Base-by-base conservation (phyloP, 1,140 invertebrate genomes). In the Leptinotarsa texana region DNA sequence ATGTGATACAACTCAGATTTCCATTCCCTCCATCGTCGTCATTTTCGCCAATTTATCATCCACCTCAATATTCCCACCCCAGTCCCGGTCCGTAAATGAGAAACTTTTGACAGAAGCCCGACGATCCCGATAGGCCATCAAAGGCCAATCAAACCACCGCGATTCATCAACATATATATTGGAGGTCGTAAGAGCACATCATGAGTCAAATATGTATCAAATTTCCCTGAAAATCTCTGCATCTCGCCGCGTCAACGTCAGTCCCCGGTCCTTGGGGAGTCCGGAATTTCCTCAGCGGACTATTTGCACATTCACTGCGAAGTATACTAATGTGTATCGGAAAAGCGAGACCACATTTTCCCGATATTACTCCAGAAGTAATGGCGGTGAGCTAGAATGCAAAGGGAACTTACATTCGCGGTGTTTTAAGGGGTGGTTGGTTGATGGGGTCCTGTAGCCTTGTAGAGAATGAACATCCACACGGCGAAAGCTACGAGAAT, bases 231-330 rank as follows among this genome's bases (percentile, higher is more conserved):
- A 57, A 57, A 57, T 57, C 51, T 57, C 4, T 57, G 51, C 51
- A 57, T 13, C 51, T 57, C 51, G 51, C 5, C 15, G n/a, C n/a
- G n/a, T 57, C 51, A 57, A 8, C 51, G 51, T 17, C 15, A 17
- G n/a, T 57, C 51, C 13, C 1, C 51, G 17, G 51, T 17, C 51
- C 51, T 57, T 57, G 13, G 51, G 51, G 51, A 57, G 51, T 18
- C 15, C n/a, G 15, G 51, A 57, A 8, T 57, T 57, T 57, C 13
- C 51, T 57, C 51, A n/a, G 51, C 17, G 17, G 51, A 57, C 51
- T 57, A 57, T 57, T 57, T 57, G 51, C 51, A 57, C 51, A 57
- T 57, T 57, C 51, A 57, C 51, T 57, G 51, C n/a, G 51, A 18
- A 8, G 51, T 0, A 18, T 57, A 57, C 51, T 57, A 57, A 57